phyloP scores from a whole-genome alignment of 2,888 invertebrate species.

The Chymomyza caudatula region DNA sequence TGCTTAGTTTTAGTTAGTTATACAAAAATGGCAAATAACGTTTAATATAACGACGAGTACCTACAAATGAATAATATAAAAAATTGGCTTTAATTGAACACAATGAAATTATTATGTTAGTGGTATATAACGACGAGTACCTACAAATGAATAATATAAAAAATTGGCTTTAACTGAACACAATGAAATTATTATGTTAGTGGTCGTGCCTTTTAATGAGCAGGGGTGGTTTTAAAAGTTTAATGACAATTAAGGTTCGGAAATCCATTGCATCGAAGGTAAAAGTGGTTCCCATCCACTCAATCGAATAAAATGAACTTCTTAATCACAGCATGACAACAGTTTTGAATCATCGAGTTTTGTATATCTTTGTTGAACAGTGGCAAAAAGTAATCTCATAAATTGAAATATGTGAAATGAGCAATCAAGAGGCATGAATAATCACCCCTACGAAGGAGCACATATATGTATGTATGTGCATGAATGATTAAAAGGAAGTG shows the following conservation, averaged over 20 bases:
- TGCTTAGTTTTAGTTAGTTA: no score
- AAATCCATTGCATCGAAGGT: neutral
- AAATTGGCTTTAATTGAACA: no score
- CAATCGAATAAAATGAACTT: neutral
- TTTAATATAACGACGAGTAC: no score
- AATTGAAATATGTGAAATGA: neutral
- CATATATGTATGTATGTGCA: neutral
- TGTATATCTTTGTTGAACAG: neutral
- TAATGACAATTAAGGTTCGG: neutral
- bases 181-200: neutral
- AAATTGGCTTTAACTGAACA: neutral
- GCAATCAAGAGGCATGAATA: conserved; percentile 1
- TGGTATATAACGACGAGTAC: no score
- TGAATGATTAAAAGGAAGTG: neutral
- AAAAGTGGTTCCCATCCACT: neutral
- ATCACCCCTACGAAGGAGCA: neutral
- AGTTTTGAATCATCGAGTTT: neutral
- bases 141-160: no score
- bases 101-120: no score
- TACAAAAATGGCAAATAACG: no score
- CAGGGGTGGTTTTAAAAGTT: neutral
- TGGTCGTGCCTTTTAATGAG: neutral
- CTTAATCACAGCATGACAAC: neutral
- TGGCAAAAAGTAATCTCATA: neutral
- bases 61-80: no score